phyloP scores from a whole-genome alignment of 2,113 vertebrate genomes.

The Ahaetulla prasina region DNA sequence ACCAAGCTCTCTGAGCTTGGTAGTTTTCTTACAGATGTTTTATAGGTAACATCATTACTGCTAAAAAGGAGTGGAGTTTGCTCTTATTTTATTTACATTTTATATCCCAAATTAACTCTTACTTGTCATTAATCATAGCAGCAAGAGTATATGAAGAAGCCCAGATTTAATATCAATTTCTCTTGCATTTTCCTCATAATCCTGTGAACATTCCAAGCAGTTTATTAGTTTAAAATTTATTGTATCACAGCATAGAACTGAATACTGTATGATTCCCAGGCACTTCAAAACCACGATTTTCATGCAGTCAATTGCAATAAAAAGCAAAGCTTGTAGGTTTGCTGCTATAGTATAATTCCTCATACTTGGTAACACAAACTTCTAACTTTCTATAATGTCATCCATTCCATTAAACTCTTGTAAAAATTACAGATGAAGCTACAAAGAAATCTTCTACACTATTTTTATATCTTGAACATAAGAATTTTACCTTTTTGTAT shows the following conservation, averaged over 20 bases:
- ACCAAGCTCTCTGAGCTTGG: not conserved
- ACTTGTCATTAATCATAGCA: not conserved
- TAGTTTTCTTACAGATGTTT: not conserved
- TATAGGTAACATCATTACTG: not conserved
- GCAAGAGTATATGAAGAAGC: too few species aligned
- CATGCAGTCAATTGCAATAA: not conserved
- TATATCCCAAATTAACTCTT: not conserved
- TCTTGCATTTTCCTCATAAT: not conserved
- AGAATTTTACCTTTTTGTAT: slow-evolving; percentile 75
- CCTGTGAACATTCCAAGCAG: not conserved
- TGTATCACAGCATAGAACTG: not conserved
- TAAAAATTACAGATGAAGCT: not conserved
- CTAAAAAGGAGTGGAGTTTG: not conserved
- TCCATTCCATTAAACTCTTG: not conserved
- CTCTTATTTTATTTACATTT: not conserved
- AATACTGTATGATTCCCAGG: not conserved
- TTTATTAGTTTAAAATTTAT: not conserved
- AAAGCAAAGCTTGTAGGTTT: not conserved
- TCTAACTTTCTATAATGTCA: not conserved
- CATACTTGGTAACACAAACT: not conserved
- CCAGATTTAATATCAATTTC: not conserved
- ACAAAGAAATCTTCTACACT: not conserved
- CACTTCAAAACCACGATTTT: not conserved
- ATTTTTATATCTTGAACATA: not conserved
- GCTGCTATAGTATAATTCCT: not conserved